phyloP scores from a whole-genome alignment of 2,888 invertebrate genomes.

The Apamea epomidion region DNA sequence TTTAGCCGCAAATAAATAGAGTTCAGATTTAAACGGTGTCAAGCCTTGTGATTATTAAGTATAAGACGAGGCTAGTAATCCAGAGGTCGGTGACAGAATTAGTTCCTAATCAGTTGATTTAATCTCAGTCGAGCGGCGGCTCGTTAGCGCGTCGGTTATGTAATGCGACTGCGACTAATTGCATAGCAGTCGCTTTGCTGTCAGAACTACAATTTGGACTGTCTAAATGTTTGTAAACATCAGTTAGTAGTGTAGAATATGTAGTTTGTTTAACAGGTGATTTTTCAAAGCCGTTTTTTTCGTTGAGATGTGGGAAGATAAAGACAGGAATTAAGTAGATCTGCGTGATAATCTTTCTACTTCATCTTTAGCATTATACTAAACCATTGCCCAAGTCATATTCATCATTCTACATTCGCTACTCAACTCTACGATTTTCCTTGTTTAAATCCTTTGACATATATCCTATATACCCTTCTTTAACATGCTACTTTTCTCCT shows the following conservation, averaged over 20 bases:
- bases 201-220: constrained; percentile 47
- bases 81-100: constrained; percentile 70
- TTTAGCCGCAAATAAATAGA: neutral
- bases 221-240: constrained; percentile 65
- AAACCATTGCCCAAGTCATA: neutral
- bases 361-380: constrained; percentile 7
- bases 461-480: neutral
- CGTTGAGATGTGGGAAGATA: constrained; percentile 9
- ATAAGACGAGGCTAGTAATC: constrained; percentile 59
- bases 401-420: constrained; percentile 13
- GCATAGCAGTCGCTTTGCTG: constrained; percentile 55
- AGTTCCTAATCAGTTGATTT: constrained; percentile 80
- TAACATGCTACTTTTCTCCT: neutral
- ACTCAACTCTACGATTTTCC: constrained; percentile 1
- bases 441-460: neutral
- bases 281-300: constrained; percentile 24
- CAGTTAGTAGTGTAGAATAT: constrained; percentile 23
- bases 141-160: constrained; percentile 56
- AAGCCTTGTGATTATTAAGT: constrained; percentile 42
- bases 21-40: constrained; percentile 21
- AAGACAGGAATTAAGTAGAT: constrained; percentile 25
- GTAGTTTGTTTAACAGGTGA: constrained; percentile 21
- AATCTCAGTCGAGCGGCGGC: constrained; percentile 66
- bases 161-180: constrained; percentile 65
- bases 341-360: constrained; percentile 12